Base-by-base conservation (phyloP, 2,113 vertebrate genomes). In the Struthio camelus region DNA sequence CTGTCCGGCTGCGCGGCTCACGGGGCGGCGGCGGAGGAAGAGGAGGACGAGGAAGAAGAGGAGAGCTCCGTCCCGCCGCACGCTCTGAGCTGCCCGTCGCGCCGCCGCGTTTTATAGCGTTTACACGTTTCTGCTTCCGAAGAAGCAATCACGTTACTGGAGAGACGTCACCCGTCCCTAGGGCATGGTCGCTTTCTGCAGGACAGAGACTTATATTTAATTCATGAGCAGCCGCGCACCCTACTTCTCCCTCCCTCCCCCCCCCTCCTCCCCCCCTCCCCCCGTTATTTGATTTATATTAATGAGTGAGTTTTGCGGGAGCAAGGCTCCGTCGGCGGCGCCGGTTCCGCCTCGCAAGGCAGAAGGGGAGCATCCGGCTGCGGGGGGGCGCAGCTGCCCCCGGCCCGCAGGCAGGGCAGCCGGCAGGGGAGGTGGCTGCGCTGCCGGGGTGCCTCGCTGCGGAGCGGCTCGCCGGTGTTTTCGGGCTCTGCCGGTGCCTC, bases 81-180 rank as follows among this genome's bases (percentile, higher is more conserved):
- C 95, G 62, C 85, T 94, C 97, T 97, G 91, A 94, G 93, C 94
- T 97, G 97, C 95, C 97, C 94, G 92, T 94, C 97, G 95, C 92
- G 96, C 91, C 85, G 77, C 89, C 71, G 96, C 94, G 73, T 98
- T 99, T 99, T 99, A 99, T 99, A 99, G 97, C 96, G 96, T 97
- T 98, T 95, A 94, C 97, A 97, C 97, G 94, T 97, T 97, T 97
- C 93, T 96, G 94, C 96, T 96, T 91, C 97, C 94, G 90, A 97
- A 96, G 95, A 82, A 96, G 98, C 98, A 97, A 98, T 98, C 98
- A 98, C 98, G 97, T 98, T 97, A 98, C 97, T 97, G 81, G 94
- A 95, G 95, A 98, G 98, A 99, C 99, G 99, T 99, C 99, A 99
- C 98, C 87, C 97, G 94, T 98, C 98, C 96, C 98, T 97, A 83